Base-by-base conservation (phyloP, 2,888 invertebrate genomes). In the Dynastes tityus region DNA sequence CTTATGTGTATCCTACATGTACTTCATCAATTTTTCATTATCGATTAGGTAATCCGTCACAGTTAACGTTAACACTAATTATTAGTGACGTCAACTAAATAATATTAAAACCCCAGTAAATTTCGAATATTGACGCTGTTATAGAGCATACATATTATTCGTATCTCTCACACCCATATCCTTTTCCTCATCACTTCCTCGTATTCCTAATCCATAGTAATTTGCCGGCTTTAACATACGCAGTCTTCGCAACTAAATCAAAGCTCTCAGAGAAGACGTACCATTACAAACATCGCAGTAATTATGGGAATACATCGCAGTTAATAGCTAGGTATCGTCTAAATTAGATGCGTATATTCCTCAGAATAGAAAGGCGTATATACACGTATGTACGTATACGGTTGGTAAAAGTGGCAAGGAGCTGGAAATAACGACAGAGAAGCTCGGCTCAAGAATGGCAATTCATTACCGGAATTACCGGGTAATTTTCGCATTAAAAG, bases 401-500 rank as follows among this genome's bases (percentile, higher is more conserved):
- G 0, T 27, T 61, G 9, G 29, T 5, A 6, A 27, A 27, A 22
- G 11, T 27, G 11, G 8, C 11, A 9, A 11, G 61, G 29, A 61
- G 11, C 27, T 9, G 61, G 29, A 22, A 27, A 22, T 22, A 22
- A 22, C 61, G 61, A 16, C 22, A 27, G 27, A 29, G 22, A 27
- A 61, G 40, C 22, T 45, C 61, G 37, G 45, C 45, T 63, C 49
- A 63, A 74, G 63, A 63, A 63, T 45, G 58, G 76, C 76, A 76
- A 76, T 76, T 76, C 76, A 76, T 76, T 76, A 76, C 55, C 76
- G 67, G 67, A 76, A 76, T 76, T 76, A 76, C 67, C 55, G 51
- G 68, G 67, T 53, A 76, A 76, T 76, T 76, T 67, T 37, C 55
- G 68, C 76, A 67, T 76, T 76, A 76, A 58, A 76, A 67, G 49